Base-by-base conservation (phyloP, 2,797 vertebrate genomes). In the Galaxias olidus region DNA sequence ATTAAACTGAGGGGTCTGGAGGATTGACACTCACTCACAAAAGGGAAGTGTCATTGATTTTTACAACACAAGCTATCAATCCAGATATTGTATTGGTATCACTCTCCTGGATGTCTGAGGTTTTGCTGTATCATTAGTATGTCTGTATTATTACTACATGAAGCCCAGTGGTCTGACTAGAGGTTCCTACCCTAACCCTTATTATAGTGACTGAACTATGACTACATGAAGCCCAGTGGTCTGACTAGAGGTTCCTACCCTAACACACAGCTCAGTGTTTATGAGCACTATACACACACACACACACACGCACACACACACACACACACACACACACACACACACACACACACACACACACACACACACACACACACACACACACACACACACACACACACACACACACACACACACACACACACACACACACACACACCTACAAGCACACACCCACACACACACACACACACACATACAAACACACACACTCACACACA, bases 1-100 rank as follows among this genome's bases (percentile, higher is more conserved):
- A 86, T 92, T 81, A 90, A 92, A 90, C 83, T 86, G 75, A 82
- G 79, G 76, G 82, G 69, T 79, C 68, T 61, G 65, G 66, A 60
- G 65, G 69, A 70, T 74, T 89, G 87, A 90, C 88, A 84, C 86
- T 42, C 73, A 66, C 83, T 86, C 86, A 89, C 88, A 85, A 76
- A 67, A 81, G 72, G 77, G 87, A 86, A 87, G 82, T 85, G 66
- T 84, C 84, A 89, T 90, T 86, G 89, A 91, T 88, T 90, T 86
- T 84, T 84, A 90, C 90, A 90, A 85, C 83, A 73, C 72, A 69
- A 85, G 79, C 76, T 85, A 87, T 90, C 86, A 66, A 90, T 89
- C 86, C 82, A 62, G 80, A 88, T 88, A 91, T 90, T 86, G 79
- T 85, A 83, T 91, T 83, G 87, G 84, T 84, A 83, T 85, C 72